Conservation (phyloP, 2,797 vertebrate genomes). For the Gallirallus australis region DNA sequence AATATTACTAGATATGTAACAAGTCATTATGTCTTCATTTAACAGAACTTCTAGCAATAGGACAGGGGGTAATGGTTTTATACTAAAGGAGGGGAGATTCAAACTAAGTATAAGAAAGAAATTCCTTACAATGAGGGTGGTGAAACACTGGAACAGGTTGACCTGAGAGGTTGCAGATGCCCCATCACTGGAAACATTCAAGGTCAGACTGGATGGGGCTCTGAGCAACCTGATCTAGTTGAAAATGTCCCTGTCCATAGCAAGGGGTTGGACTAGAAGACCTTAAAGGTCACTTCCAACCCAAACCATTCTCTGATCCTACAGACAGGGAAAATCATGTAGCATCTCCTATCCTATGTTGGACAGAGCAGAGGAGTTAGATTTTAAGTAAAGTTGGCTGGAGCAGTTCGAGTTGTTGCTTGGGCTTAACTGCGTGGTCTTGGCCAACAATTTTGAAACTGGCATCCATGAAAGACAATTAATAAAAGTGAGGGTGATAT, state of each 20-base stretch:
- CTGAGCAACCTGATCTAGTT: neutral
- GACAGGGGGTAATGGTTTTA: neutral
- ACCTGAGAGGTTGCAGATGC: neutral
- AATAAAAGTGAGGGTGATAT: neutral
- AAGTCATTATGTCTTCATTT: neutral
- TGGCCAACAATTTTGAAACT: neutral
- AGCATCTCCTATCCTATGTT: accelerated
- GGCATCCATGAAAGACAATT: neutral
- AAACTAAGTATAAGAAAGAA: neutral
- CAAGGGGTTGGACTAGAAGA: neutral
- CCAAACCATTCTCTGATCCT: neutral
- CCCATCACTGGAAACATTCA: neutral
- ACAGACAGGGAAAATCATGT: accelerated
- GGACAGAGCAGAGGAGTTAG: neutral
- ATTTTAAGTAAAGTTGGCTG: neutral
- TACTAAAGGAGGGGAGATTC: neutral
- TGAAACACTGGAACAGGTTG: neutral
- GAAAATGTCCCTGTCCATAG: neutral
- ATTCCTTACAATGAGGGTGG: accelerated
- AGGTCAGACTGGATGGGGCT: neutral
- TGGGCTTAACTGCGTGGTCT: neutral
- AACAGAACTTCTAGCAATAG: neutral
- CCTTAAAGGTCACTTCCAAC: neutral
- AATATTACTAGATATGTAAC: neutral
- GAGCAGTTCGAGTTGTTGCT: neutral